Evolutionary conservation across 1,140 invertebrate genomes (phyloP).

Genomic region (Drosophila lacertosa): DNA sequence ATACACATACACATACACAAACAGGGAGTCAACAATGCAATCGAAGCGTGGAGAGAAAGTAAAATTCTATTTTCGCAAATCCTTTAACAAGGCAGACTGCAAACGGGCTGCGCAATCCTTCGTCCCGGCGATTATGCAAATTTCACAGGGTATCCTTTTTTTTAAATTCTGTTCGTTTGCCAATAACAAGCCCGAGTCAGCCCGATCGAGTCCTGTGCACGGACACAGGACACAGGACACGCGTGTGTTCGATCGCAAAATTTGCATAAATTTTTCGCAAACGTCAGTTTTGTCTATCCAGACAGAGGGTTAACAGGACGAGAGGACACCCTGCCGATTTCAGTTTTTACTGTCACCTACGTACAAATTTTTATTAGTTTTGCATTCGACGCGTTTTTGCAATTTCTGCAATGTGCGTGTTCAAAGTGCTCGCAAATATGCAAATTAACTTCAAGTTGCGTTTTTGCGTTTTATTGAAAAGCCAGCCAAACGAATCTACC

Average conservation of each 20-base stretch:
- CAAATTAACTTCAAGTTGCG: constrained; percentile 79
- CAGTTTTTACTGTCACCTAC: constrained; percentile 53
- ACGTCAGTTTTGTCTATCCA: constrained; percentile 14
- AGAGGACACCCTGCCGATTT: constrained; percentile 27
- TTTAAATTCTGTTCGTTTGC: constrained; percentile 6
- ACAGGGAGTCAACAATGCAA: constrained; percentile 73
- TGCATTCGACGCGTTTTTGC: constrained; percentile 53
- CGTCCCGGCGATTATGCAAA: constrained; percentile 69
- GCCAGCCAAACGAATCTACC: constrained; percentile 18
- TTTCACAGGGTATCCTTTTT: constrained; percentile 63
- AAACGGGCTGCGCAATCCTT: constrained; percentile 21
- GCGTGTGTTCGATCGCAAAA: constrained; percentile 56
- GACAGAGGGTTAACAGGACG: not conserved
- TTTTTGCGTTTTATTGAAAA: constrained; percentile 59
- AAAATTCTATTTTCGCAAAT: constrained; percentile 70
- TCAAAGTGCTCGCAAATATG: constrained; percentile 67
- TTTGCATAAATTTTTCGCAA: constrained; percentile 67
- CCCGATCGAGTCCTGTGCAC: constrained; percentile 32
- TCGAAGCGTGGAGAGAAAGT: constrained; percentile 49
- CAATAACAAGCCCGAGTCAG: constrained; percentile 64
- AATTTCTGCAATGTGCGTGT: constrained; percentile 69
- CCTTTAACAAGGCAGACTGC: constrained; percentile 70
- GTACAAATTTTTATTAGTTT: constrained; percentile 72
- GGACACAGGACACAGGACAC: no score
- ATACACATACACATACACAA: constrained; percentile 20